Percentiles rank a stretch among this genome's conserved stretches.
Conservation (phyloP, 2,797 vertebrate genomes). For the Masticophis lateralis region DNA sequence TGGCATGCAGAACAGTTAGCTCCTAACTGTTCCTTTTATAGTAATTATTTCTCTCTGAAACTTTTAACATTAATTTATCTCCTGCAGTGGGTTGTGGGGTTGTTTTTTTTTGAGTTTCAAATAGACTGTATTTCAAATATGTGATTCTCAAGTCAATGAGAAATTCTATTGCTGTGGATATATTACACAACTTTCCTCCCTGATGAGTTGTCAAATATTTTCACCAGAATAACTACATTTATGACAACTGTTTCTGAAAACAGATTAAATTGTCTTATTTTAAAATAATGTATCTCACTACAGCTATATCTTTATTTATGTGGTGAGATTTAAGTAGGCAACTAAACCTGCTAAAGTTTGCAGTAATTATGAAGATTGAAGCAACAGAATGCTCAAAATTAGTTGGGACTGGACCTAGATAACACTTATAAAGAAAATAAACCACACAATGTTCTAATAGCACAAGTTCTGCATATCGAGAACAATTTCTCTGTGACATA, state of each 20-base stretch:
- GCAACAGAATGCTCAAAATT: not conserved
- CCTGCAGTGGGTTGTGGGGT: not conserved
- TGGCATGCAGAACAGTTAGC: not conserved
- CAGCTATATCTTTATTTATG: not conserved
- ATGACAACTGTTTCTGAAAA: not conserved
- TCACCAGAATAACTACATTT: not conserved
- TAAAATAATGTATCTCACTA: not conserved
- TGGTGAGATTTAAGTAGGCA: not conserved
- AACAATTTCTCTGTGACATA: not conserved
- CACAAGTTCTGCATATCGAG: not conserved
- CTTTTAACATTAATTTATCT: not conserved
- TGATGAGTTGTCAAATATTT: not conserved
- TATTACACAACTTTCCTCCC: not conserved
- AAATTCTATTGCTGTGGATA: not conserved
- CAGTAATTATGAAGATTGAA: not conserved
- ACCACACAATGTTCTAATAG: not conserved
- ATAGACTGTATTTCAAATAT: not conserved
- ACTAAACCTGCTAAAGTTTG: not conserved
- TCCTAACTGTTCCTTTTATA: not conserved
- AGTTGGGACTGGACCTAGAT: not conserved
- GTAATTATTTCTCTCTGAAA: not conserved
- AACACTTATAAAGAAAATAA: not conserved
- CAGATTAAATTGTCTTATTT: not conserved
- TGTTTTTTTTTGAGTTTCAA: not conserved
- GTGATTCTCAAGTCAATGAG: not conserved